phyloP scores from a whole-genome alignment of 2,888 invertebrate species.

The Pachydiplax longipennis region DNA sequence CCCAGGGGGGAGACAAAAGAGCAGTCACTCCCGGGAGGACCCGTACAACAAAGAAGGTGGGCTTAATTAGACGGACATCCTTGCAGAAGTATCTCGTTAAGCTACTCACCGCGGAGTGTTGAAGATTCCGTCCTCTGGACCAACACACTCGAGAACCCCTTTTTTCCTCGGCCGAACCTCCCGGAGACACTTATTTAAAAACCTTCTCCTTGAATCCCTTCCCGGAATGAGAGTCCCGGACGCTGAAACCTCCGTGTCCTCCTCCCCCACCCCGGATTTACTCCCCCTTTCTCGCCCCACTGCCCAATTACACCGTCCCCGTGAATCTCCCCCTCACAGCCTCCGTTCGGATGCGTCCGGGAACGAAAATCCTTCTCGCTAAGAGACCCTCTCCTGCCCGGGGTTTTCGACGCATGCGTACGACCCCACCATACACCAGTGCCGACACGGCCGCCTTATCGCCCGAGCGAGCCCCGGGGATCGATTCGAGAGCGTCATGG shows the following conservation, averaged over 20 bases:
- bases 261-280: background rate
- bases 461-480: conserved; percentile 4
- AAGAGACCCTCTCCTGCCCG: background rate
- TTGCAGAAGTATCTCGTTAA: background rate
- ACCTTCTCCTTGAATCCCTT: background rate
- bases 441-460: background rate
- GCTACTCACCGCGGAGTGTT: background rate
- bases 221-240: conserved; percentile 31
- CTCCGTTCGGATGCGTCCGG: background rate
- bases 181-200: background rate
- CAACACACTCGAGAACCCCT: background rate
- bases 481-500: conserved; percentile 29
- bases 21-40: too few species aligned
- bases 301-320: background rate
- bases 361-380: background rate
- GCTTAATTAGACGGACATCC: too few species aligned
- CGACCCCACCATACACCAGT: background rate
- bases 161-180: background rate
- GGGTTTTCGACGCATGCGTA: background rate
- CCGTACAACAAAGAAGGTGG: too few species aligned
- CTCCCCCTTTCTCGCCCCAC: background rate
- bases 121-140: background rate
- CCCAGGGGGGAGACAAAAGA: too few species aligned
- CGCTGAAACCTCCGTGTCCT: background rate
- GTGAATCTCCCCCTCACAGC: background rate